Evolutionary conservation across 37 sponge, comb jelly and placozoan genomes (phyloP).

Genomic region (Lycopodina hypogea): DNA sequence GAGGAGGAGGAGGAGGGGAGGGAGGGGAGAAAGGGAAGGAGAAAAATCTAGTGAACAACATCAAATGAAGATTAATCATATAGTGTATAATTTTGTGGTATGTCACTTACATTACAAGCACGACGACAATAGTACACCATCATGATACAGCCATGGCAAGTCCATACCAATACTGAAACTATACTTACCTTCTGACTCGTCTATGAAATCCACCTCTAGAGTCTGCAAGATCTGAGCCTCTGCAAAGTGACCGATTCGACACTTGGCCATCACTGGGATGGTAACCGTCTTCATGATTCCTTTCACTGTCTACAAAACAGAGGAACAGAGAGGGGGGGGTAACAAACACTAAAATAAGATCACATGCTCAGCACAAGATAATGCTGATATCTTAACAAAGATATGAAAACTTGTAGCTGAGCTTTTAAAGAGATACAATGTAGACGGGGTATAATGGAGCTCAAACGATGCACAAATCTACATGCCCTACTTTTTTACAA

Average conservation of each 20-base stretch:
- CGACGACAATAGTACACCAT: no score
- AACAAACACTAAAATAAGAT: neutral
- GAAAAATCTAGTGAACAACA: neutral
- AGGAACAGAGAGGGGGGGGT: neutral
- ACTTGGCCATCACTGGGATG: slow-evolving; percentile 90
- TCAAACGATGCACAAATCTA: no score
- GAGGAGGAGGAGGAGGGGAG: neutral
- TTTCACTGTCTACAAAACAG: slow-evolving; percentile 48
- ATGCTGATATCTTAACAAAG: no score
- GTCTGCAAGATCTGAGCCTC: slow-evolving; percentile 82
- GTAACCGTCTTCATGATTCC: slow-evolving; percentile 70
- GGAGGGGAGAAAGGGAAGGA: no score
- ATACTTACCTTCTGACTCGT: slow-evolving; percentile 73
- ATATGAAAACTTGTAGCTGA: no score
- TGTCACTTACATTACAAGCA: no score
- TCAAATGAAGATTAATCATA: neutral
- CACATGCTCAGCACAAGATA: no score
- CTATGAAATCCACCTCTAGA: slow-evolving; percentile 72
- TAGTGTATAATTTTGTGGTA: neutral
- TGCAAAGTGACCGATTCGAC: slow-evolving; percentile 80
- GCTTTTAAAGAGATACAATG: no score
- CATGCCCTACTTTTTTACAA: no score
- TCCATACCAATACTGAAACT: neutral
- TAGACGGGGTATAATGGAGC: no score
- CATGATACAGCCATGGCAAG: neutral